Evolutionary conservation across 2,113 vertebrate species (phyloP), one percentile per base, ranked within the genome.

Genomic region (Perca fluviatilis): DNA sequence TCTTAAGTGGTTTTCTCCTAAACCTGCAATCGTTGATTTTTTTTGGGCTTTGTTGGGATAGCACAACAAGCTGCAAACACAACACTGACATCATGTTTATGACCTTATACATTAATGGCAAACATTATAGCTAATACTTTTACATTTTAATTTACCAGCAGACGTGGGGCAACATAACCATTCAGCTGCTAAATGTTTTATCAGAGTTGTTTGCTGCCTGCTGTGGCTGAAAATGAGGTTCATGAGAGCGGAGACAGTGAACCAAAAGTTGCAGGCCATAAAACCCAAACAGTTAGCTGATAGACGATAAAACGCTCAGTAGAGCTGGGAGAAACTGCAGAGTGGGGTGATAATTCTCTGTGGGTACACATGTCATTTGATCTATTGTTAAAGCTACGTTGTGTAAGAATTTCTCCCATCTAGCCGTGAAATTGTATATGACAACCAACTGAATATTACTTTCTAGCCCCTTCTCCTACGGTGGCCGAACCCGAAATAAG

Each of bases 211-310:
- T 43, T 43, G 10, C 40, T 21, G 69, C 6, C 5, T 19, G 14
- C 51, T 40, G 5, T 7, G 1, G 51, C 27, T 23, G 21, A 58
- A 73, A n/a, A 53, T 50, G 0, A 51, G 19, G 25, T 51, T 36
- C 3, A 25, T 25, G 50, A 30, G 5, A 64, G 3, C 6, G 2
- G 1, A 21, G 64, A 27, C 65, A 15, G 21, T 51, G 18, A 36
- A 60, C 16, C 5, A 23, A 21, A 25, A 8, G 25, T 5, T 27
- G 15, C 2, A 1, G 43, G 15, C 12, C 18, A 16, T 47, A 6
- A 25, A 66, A n/a, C 21, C n/a, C 43, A 79, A 70, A 61, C 14
- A 46, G 25, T 30, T 49, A 70, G 56, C 66, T 51, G 46, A 70
- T 62, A 40, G 46, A 43, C 2, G 16, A 18, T 43, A 43, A 11